phyloP scores from a whole-genome alignment of 2,888 invertebrate genomes.

The Andrena chrysosceles region DNA sequence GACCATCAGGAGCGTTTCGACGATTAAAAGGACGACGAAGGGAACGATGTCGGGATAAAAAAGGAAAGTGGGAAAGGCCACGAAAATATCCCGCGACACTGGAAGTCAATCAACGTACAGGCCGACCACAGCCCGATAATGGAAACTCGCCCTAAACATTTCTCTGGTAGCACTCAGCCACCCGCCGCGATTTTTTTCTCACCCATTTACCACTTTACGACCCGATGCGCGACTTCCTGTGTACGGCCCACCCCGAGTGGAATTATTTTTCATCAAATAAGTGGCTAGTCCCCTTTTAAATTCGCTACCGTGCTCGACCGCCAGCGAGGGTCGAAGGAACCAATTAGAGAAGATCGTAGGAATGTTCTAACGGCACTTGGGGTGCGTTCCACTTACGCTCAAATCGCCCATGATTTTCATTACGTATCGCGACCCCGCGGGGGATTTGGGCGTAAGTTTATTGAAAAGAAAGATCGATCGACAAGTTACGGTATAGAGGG shows the following conservation, averaged over 20 bases:
- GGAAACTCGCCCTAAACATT: slow-evolving; percentile 70
- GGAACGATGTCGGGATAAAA: neutral
- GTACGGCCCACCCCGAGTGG: neutral
- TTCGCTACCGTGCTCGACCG: no score
- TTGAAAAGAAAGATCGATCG: neutral
- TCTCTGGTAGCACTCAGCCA: slow-evolving; percentile 76
- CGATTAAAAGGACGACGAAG: neutral
- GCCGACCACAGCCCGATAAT: slow-evolving; percentile 30
- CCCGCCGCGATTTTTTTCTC: slow-evolving; percentile 66
- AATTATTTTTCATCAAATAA: neutral
- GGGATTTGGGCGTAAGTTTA: no score
- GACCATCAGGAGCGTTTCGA: neutral
- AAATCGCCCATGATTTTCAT: no score
- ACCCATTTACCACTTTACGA: slow-evolving; percentile 19
- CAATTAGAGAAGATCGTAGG: no score
- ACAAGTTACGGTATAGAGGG: neutral
- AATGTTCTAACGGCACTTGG: no score
- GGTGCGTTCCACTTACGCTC: no score
- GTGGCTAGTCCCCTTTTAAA: no score
- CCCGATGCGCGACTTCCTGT: slow-evolving; percentile 24
- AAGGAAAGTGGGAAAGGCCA: neutral
- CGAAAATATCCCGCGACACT: slow-evolving; percentile 37
- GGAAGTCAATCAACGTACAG: slow-evolving; percentile 52
- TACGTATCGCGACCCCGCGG: no score
- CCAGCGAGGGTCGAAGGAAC: no score